Base-by-base conservation (phyloP, 2,113 vertebrate species). In the Clarias magur region DNA sequence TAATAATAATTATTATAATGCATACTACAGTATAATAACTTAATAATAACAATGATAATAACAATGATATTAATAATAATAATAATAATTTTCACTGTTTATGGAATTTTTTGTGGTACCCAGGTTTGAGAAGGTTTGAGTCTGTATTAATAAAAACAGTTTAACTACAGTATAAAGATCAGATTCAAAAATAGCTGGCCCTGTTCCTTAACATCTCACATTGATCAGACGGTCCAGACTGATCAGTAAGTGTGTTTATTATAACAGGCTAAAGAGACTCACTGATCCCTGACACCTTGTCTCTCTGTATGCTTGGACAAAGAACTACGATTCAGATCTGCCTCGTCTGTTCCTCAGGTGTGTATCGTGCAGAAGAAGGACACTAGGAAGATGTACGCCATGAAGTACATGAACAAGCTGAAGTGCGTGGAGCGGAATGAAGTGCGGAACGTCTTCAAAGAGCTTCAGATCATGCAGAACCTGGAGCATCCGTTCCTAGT, bases 351-450 rank as follows among this genome's bases (percentile, higher is more conserved):
- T 65, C 13, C 48, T 30, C 91, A 99, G 99, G 99, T 99, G 23
- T 99, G 99, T 56, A 98, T 99, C 6, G 99, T 99, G 21, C 98
- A 99, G 90, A 99, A 99, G 95, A 99, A 96, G 0, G 99, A 99
- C 91, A 99, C 98, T 0, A 98, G 98, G 95, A 99, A 98, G 91
- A 98, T 99, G 98, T 99, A 99, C 0, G 99, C 99, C 27, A 99
- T 99, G 99, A 99, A 99, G 93, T 99, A 99, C 90, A 96, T 99
- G 99, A 99, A 99, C 92, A 99, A 99, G 91, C 96, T 96, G 0
- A 97, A 98, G 87, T 99, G 99, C 0, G 96, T 99, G 88, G 98
- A 99, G 86, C 95, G 98, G 2, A 99, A 99, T 0, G 99, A 99
- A 95, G 98, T 99, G 86, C 95, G 97, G 62, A 99, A 99, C 0